Evolutionary conservation across 2,888 invertebrate genomes (phyloP).

Genomic region (Buathra laborator): DNA sequence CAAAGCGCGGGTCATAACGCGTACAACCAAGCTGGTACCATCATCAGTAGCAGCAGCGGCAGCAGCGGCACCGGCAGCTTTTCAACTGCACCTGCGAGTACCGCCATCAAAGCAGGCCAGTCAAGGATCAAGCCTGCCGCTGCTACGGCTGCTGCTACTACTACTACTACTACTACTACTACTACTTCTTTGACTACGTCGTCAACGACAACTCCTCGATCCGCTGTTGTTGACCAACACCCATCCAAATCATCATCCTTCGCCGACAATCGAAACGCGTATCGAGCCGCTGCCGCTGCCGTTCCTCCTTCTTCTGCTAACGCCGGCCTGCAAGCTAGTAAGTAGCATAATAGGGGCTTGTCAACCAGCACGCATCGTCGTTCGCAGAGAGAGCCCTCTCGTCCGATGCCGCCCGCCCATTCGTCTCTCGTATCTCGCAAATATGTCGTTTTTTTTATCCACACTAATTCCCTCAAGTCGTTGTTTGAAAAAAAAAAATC

Average conservation of each 20-base stretch:
- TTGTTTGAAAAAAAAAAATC: background rate
- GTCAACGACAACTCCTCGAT: constrained; percentile 59
- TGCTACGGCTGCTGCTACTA: constrained; percentile 75
- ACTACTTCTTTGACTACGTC: constrained; percentile 53
- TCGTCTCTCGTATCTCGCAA: constrained; percentile 21
- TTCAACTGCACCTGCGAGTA: constrained; percentile 74
- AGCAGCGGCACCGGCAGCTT: constrained; percentile 77
- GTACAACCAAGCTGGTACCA: constrained; percentile 73
- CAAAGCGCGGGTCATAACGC: constrained; percentile 71
- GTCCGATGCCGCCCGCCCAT: constrained; percentile 35
- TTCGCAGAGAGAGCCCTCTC: constrained; percentile 14
- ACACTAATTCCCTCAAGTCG: background rate
- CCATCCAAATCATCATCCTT: constrained; percentile 83
- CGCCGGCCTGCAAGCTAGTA: constrained; percentile 83
- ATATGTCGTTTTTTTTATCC: background rate
- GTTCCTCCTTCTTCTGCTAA: constrained; percentile 72
- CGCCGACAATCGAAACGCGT: constrained; percentile 81
- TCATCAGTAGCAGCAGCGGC: constrained; percentile 74
- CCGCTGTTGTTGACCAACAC: constrained; percentile 68
- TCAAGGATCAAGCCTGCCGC: constrained; percentile 59
- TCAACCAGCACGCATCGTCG: constrained; percentile 55
- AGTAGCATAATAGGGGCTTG: constrained; percentile 80
- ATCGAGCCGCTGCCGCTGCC: constrained; percentile 77
- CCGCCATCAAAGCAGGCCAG: background rate
- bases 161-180: constrained; percentile 77